Conservation (phyloP, 2,797 vertebrate species). For the Ceyx erithaca region DNA sequence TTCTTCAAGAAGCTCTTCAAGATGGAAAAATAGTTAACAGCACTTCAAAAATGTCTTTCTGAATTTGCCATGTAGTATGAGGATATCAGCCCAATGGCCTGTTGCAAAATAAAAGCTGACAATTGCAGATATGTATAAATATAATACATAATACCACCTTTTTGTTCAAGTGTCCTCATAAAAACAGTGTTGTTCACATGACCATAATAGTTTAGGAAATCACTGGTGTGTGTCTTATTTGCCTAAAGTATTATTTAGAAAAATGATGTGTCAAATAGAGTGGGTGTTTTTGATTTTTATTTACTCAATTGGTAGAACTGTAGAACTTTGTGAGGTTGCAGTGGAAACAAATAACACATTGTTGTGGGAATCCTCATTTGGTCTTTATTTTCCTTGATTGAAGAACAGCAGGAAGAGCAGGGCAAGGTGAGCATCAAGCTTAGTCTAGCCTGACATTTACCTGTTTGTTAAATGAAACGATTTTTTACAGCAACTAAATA, state of each 20-base stretch:
- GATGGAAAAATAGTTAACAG: background rate
- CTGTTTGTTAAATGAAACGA: background rate
- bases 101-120: background rate
- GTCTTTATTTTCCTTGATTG: background rate
- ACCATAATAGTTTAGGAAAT: background rate
- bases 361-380: background rate
- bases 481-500: background rate
- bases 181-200: background rate
- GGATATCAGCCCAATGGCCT: background rate
- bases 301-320: background rate
- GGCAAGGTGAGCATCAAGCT: background rate
- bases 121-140: background rate
- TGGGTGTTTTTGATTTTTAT: slow-evolving; percentile 23
- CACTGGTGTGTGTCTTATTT: background rate
- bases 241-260: slow-evolving; percentile 11
- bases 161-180: background rate
- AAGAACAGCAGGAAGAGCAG: background rate
- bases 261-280: background rate
- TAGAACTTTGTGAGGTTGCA: background rate
- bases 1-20: background rate
- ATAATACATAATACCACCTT: background rate
- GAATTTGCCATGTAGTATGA: background rate
- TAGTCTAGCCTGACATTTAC: background rate
- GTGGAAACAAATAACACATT: background rate
- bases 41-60: background rate